Conservation (phyloP, 2,113 vertebrate genomes). For the Nicator chloris region DNA sequence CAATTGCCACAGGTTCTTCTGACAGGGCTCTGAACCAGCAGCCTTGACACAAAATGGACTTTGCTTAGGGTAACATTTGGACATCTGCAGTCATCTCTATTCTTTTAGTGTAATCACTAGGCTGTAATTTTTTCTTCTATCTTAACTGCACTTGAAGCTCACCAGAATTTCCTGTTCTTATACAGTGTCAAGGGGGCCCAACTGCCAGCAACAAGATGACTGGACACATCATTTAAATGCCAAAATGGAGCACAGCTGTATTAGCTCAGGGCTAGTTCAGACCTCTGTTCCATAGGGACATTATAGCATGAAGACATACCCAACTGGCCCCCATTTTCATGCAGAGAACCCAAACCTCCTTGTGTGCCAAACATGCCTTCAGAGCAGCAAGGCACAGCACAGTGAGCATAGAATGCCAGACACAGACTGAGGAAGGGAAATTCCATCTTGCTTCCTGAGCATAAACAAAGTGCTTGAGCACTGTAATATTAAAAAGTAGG, state of each 20-base stretch:
- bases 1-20: background rate
- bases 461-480: background rate
- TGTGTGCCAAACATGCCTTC: background rate
- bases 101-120: background rate
- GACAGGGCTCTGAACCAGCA: background rate
- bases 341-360: background rate
- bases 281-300: background rate
- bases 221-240: background rate
- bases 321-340: background rate
- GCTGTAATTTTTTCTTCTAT: background rate
- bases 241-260: background rate
- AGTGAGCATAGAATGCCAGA: background rate
- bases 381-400: background rate
- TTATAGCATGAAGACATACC: background rate
- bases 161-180: background rate
- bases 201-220: background rate
- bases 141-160: background rate
- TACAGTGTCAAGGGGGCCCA: background rate
- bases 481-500: background rate
- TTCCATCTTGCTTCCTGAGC: background rate
- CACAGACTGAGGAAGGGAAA: background rate
- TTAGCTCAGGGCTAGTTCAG: background rate
- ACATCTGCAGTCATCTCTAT: background rate
- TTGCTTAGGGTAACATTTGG: background rate
- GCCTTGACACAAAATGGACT: background rate